Evolutionary conservation across 2,113 vertebrate species (phyloP).

Genomic region (Gobius niger): DNA sequence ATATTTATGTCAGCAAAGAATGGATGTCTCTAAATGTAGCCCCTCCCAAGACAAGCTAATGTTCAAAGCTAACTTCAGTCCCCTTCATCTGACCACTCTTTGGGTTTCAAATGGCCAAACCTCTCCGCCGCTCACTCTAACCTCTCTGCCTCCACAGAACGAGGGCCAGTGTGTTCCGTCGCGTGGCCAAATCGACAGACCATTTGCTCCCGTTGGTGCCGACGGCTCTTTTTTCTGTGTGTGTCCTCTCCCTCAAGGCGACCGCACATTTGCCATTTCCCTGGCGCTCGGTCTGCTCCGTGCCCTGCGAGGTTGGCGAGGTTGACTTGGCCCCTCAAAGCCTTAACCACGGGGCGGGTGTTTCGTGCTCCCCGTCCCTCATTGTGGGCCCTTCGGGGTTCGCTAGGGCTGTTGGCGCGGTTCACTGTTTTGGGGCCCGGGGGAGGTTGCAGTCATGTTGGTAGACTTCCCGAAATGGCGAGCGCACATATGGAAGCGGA

Average conservation of each 20-base stretch:
- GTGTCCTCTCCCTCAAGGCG: constrained; percentile 7
- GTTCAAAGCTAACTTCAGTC: background rate
- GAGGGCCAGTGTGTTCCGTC: constrained; percentile 52
- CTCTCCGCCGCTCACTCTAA: background rate
- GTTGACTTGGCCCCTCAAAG: constrained; percentile 48
- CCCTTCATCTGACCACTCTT: background rate
- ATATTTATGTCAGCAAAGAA: constrained; percentile 32
- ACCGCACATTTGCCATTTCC: constrained; percentile 31
- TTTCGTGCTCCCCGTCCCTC: constrained; percentile 30
- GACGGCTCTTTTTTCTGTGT: constrained; percentile 12
- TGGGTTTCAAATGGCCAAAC: background rate
- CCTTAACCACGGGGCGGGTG: constrained; percentile 13
- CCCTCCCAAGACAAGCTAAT: too few relatives aligned
- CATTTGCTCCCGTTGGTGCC: constrained; percentile 34
- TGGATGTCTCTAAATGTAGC: too few relatives aligned
- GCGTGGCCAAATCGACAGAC: constrained; percentile 44
- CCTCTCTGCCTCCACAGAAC: constrained; percentile 5
- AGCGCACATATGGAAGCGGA: constrained; percentile 49
- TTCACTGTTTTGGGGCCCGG: constrained; percentile 36
- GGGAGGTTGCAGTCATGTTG: constrained; percentile 51
- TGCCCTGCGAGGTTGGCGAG: constrained; percentile 43
- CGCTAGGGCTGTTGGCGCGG: constrained; percentile 62
- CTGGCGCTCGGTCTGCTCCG: constrained; percentile 21
- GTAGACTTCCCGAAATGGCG: constrained; percentile 24
- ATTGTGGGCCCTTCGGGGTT: constrained; percentile 49